Base-by-base conservation (phyloP, 2,797 vertebrate species). In the Tangara arthus region DNA sequence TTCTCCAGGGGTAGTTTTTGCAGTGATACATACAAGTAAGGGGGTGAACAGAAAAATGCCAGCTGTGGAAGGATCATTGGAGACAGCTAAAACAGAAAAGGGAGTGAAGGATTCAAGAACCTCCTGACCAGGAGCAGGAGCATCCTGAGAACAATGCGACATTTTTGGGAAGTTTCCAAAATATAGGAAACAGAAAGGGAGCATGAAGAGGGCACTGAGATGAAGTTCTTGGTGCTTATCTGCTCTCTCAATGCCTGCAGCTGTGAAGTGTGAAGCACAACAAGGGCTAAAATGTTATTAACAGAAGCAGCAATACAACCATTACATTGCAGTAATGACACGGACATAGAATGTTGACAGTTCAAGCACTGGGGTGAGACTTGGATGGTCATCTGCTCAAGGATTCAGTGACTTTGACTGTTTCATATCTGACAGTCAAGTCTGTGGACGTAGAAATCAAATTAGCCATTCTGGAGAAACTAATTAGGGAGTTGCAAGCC, bases 401-500 rank as follows among this genome's bases (percentile, higher is more conserved):
- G 14, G 27, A 61, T 41, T 64, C 60, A 11, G 9, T 59, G 61
- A 35, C 65, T 83, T 94, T 76, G 44, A 60, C 39, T 90, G 32
- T 49, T 95, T 90, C 30, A 26, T 85, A 79, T 34, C 53, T 42
- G 52, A 77, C 47, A 73, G 41, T 39, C 75, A 83, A 75, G 37
- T 17, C 11, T 49, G 39, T n/a, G 56, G 24, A 72, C 30, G 32
- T 27, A 68, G 66, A 72, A 89, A 90, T 82, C 24, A 55, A 82
- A 64, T 90, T 50, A 94, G 57, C 30, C 23, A 21, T 91, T 96
- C 80, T 78, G 55, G 42, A 15, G 46, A 82, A 97, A 89, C 46
- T 97, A 96, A 95, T 97, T 94, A 91, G 94, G 91, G 56, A 57
- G 71, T 93, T 94, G 85, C 35, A 92, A 94, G 52, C 18, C 37